These are phyloP conservation scores for Hypomecis punctinalis DNA, from an alignment of 2,888 invertebrate genomes.

Conservation along the genomic window DNA sequence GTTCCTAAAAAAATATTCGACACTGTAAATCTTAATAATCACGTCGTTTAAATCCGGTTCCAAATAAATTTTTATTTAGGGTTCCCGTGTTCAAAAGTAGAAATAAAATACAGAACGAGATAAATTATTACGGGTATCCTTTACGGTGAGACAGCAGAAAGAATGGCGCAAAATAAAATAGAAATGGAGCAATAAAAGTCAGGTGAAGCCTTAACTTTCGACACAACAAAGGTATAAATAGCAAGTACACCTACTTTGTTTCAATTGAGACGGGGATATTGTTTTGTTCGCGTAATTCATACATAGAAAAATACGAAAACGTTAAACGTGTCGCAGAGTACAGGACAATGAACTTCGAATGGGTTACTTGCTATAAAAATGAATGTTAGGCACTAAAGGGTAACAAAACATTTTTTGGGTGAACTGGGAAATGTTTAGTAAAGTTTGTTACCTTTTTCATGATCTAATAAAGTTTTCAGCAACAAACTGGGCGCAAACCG, in stretches of 20 bases:
- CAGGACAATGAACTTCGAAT: not conserved
- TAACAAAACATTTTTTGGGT: too few species aligned
- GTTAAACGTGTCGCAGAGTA: constrained; percentile 1
- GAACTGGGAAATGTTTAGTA: too few species aligned
- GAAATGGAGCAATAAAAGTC: constrained; percentile 46
- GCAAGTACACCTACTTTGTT: constrained; percentile 31
- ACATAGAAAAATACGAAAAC: constrained; percentile 7
- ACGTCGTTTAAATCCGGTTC: constrained; percentile 31
- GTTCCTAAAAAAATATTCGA: constrained; percentile 20
- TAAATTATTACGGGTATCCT: constrained; percentile 39
- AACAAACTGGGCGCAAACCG: too few species aligned
- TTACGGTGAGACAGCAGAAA: constrained; percentile 41
- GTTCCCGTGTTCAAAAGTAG: constrained; percentile 33
- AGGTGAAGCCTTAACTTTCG: constrained; percentile 45
- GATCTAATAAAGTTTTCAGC: too few species aligned
- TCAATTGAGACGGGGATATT: constrained; percentile 33
- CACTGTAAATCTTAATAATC: constrained; percentile 30
- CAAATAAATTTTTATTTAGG: constrained; percentile 34
- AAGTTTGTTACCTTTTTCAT: too few species aligned
- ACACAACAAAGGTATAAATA: constrained; percentile 35
- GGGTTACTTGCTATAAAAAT: not conserved
- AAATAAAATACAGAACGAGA: constrained; percentile 37
- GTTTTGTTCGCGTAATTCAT: constrained; percentile 26
- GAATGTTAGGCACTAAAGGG: not conserved
- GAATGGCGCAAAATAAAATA: constrained; percentile 47